Evolutionary conservation across 2,888 invertebrate genomes (phyloP).

Genomic region (Cheilosia soror): DNA sequence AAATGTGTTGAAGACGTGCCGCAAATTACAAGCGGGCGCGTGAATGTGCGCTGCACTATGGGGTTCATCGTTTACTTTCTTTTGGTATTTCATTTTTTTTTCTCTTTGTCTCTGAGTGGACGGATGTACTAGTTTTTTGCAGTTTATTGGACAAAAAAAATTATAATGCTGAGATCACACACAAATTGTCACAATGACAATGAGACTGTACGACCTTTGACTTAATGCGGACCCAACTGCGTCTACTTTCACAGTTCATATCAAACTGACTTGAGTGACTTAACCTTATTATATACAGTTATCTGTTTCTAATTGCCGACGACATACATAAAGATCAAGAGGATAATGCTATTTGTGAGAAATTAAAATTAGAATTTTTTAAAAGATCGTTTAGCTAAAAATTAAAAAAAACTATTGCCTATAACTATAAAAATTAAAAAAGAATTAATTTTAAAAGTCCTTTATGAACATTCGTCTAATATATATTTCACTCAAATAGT

Average conservation of each 20-base stretch:
- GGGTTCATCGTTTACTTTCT: conserved; percentile 47
- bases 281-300: neutral
- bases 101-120: neutral
- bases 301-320: neutral
- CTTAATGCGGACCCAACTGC: neutral
- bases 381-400: no score
- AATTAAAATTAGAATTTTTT: no score
- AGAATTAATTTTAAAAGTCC: no score
- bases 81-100: conserved; percentile 23
- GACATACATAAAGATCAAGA: neutral
- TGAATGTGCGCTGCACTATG: conserved; percentile 28
- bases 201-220: conserved; percentile 28
- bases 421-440: no score
- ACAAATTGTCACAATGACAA: conserved; percentile 23
- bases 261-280: neutral
- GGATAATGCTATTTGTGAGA: neutral
- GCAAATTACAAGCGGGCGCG: conserved; percentile 32
- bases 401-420: no score
- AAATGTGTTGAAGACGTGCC: conserved; percentile 52
- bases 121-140: conserved; percentile 42
- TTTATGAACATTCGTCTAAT: no score
- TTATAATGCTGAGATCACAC: neutral
- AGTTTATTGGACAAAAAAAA: conserved; percentile 28
- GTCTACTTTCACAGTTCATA: conserved; percentile 2
- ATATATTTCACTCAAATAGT: no score